Evolutionary conservation across 2,888 invertebrate species (phyloP).

Genomic region (Epinotia nisella): DNA sequence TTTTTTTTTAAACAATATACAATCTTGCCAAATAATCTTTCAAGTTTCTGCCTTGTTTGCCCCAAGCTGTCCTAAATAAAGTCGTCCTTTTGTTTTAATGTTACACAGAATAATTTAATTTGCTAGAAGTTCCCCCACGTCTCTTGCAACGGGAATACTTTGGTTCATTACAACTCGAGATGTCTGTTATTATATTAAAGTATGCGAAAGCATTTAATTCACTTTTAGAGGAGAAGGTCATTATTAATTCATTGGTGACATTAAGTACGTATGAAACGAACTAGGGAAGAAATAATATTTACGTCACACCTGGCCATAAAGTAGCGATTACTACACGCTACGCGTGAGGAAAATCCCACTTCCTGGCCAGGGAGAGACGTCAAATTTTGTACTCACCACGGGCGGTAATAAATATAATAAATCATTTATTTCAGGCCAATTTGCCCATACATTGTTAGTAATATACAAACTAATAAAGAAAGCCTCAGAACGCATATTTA

Average conservation of each 20-base stretch:
- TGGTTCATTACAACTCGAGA: slow-evolving; percentile 17
- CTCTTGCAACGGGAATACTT: background rate
- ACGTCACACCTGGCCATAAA: too few relatives aligned
- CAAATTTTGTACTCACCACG: too few relatives aligned
- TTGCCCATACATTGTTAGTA: too few relatives aligned
- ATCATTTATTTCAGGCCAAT: too few relatives aligned
- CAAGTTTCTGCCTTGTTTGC: slow-evolving; percentile 2
- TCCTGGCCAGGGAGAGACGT: too few relatives aligned
- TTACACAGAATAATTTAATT: slow-evolving; percentile 31
- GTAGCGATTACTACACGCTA: too few relatives aligned
- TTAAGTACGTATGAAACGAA: background rate
- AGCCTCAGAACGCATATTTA: too few relatives aligned
- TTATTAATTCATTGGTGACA: background rate
- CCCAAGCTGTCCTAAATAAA: slow-evolving; percentile 13
- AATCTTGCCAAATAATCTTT: slow-evolving; percentile 6
- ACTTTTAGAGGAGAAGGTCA: background rate
- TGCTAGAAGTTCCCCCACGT: slow-evolving; percentile 13
- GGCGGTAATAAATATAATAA: too few relatives aligned
- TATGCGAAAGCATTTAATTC: background rate
- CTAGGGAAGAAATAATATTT: background rate
- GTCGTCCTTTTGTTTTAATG: slow-evolving; percentile 8
- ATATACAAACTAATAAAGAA: too few relatives aligned
- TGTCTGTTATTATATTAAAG: background rate
- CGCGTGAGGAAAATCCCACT: too few relatives aligned
- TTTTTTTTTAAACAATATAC: background rate